A percentile compares a stretch with the other conserved stretches of the same genome.
Evolutionary conservation across 2,797 vertebrate species (phyloP).

Genomic region (Enteromius afrohamiltoni): DNA sequence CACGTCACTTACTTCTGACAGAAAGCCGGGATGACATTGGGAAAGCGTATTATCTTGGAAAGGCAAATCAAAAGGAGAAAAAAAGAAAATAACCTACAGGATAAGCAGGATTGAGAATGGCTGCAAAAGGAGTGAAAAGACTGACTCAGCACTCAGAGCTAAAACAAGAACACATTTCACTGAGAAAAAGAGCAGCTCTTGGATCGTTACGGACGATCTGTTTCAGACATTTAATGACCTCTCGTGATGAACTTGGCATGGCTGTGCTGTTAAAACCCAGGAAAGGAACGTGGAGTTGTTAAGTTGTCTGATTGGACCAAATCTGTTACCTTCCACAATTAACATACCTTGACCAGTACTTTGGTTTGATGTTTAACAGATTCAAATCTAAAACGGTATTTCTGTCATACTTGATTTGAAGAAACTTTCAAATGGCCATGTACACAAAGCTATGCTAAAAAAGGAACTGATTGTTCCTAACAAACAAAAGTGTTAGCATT

Average conservation of each 20-base stretch:
- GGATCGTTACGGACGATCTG: constrained; percentile 15
- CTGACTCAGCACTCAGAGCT: constrained; percentile 34
- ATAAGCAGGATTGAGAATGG: constrained; percentile 27
- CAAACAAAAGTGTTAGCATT: too few relatives aligned
- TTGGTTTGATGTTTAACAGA: constrained; percentile 10
- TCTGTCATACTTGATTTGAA: background rate
- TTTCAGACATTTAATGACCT: constrained; percentile 16
- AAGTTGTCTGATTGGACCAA: background rate
- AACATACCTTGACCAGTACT: background rate
- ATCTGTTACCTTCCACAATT: background rate
- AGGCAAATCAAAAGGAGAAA: constrained; percentile 5
- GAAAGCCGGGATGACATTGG: background rate
- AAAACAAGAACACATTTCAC: constrained; percentile 36
- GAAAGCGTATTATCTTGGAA: background rate
- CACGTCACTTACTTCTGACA: background rate
- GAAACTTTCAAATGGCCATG: background rate
- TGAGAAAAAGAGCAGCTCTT: constrained; percentile 10
- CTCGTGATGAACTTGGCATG: background rate
- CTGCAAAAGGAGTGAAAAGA: constrained; percentile 12
- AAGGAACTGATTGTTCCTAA: background rate
- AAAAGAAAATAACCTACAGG: background rate
- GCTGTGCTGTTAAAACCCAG: background rate
- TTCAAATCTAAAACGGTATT: background rate
- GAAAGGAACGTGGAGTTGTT: background rate
- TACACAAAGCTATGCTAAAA: background rate